Base-by-base conservation (phyloP, 2,797 vertebrate species). In the Myripristis jacobus region DNA sequence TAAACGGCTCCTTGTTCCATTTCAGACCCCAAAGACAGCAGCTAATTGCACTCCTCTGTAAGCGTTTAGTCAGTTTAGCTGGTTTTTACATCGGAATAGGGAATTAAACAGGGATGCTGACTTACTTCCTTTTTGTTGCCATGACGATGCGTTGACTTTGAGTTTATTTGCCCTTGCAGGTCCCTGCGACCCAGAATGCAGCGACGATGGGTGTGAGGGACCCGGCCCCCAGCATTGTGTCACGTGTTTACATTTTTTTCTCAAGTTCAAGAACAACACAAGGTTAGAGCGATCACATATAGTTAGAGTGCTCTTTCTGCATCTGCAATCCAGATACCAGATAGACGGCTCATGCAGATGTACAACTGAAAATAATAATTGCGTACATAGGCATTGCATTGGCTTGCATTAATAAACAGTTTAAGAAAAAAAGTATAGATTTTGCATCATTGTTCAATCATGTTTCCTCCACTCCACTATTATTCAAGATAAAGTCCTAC, bases 221-320 rank as follows among this genome's bases (percentile, higher is more conserved):
- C 97, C 96, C 1, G 91, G 95, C 84, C 96, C 96, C 12, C 94
- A 97, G 84, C 96, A 97, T 70, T 99, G 97, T 84, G 94, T 92
- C 89, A 96, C 96, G 71, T 99, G 98, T 79, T 86, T 95, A 44
- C 95, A 96, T 83, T 96, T 95, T 88, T 97, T 96, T 82, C 95
- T 98, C 87, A 98, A 97, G 91, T 95, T 97, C 88, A 98, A 96
- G 91, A 98, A 98, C 80, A 96, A 94, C 73, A 98, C 96, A 83
- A 94, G 97, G 98, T 99, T 86, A 73, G 85, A 48, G 27, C 36
- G 25, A 61, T 47, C 29, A 21, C 67, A 68, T 29, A 31, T 19
- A 73, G 63, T 16, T 4, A 25, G 58, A 58, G 41, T 24, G 18
- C 66, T 65, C 60, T 48, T 47, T 15, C 62, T 6, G 16, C 10